Conservation (phyloP, 2,113 vertebrate species). For the Gambusia holbrooki region DNA sequence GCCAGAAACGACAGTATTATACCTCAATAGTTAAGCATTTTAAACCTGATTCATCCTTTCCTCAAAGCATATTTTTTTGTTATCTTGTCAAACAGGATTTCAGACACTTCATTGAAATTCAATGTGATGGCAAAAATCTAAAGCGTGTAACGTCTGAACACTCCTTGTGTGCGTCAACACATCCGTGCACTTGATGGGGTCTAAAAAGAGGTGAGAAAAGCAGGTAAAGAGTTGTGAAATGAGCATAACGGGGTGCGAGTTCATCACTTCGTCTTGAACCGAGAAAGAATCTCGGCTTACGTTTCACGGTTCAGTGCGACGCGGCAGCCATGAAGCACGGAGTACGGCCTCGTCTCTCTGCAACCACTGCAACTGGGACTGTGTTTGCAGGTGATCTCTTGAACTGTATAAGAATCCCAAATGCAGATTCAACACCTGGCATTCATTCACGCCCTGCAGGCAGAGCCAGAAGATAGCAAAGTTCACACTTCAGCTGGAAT, state of each 20-base stretch:
- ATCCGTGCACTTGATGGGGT: not conserved
- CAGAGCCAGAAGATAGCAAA: constrained; percentile 30
- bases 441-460: constrained; percentile 42
- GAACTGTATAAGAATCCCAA: constrained; percentile 38
- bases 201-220: not conserved
- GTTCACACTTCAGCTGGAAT: constrained; percentile 61
- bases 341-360: constrained; percentile 24
- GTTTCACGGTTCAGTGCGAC: constrained; percentile 10
- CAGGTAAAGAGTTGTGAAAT: not conserved
- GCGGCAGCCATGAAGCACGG: not conserved
- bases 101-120: too few relatives aligned
- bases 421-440: constrained; percentile 60
- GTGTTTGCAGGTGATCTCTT: constrained; percentile 34
- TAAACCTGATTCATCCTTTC: too few relatives aligned
- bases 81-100: too few relatives aligned
- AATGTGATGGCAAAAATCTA: not conserved
- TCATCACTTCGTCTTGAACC: constrained; percentile 5
- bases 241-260: not conserved
- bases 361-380: constrained; percentile 22
- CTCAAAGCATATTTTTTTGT: too few relatives aligned
- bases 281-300: constrained; percentile 24
- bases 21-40: too few relatives aligned
- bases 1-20: too few relatives aligned
- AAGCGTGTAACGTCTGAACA: not conserved
- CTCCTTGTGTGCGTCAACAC: not conserved